A percentile compares a stretch with the other conserved stretches of the same genome.
Conservation (phyloP, 2,888 invertebrate species). For the Drosophila birchii region DNA sequence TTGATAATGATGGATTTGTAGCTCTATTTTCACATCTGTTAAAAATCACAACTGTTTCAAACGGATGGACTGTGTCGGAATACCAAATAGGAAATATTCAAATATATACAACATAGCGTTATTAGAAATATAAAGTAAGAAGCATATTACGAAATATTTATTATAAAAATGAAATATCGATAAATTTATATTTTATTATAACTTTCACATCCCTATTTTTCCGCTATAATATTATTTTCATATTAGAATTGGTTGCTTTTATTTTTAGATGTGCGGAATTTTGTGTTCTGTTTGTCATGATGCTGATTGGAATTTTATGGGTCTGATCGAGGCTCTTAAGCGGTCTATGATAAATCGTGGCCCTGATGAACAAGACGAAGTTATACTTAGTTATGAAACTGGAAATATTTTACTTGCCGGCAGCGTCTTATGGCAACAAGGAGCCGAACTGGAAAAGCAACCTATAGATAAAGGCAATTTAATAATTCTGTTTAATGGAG, state of each 20-base stretch:
- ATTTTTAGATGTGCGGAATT: slow-evolving; percentile 59
- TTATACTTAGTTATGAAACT: slow-evolving; percentile 23
- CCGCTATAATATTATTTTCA: too few relatives aligned
- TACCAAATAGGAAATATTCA: too few relatives aligned
- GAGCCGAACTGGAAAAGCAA: slow-evolving; percentile 87
- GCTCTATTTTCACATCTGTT: too few relatives aligned
- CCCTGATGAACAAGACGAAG: slow-evolving; percentile 45
- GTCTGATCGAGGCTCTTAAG: slow-evolving; percentile 11
- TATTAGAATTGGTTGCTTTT: neutral
- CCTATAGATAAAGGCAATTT: slow-evolving; percentile 88
- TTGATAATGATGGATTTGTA: too few relatives aligned
- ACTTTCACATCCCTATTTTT: too few relatives aligned
- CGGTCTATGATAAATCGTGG: slow-evolving; percentile 59
- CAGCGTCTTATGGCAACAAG: slow-evolving; percentile 94
- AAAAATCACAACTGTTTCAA: too few relatives aligned
- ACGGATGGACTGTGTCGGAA: too few relatives aligned
- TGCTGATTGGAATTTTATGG: neutral
- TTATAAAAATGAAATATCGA: too few relatives aligned
- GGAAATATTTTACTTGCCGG: slow-evolving; percentile 82
- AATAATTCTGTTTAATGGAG: slow-evolving; percentile 94
- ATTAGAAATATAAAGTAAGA: too few relatives aligned
- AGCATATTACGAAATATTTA: too few relatives aligned
- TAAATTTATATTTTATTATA: too few relatives aligned
- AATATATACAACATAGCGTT: too few relatives aligned
- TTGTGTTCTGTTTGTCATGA: slow-evolving; percentile 52